phyloP scores from a whole-genome alignment of 1,140 invertebrate species.

The Trichomalopsis sarcophagae region DNA sequence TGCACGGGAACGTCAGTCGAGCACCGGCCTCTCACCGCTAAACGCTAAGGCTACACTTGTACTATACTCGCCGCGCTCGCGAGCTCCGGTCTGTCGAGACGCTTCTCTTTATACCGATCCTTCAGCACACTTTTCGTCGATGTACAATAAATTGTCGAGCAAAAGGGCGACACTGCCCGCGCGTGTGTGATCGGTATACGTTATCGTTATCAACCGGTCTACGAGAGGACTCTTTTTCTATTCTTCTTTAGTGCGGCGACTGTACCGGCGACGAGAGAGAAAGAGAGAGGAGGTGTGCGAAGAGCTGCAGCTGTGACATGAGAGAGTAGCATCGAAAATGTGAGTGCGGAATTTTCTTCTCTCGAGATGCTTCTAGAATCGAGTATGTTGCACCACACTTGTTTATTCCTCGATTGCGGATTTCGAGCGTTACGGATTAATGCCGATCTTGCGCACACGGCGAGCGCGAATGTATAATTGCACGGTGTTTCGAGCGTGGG shows the following conservation, averaged over 20 bases:
- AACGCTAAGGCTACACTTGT: neutral
- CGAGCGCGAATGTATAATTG: neutral
- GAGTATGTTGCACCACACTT: neutral
- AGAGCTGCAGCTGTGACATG: conserved; percentile 64
- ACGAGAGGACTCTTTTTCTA: neutral
- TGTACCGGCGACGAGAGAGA: neutral
- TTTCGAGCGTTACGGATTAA: no score
- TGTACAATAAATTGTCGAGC: no score
- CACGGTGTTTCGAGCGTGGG: neutral
- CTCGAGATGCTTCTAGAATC: neutral
- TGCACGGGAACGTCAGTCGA: conserved; percentile 63
- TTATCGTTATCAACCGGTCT: neutral
- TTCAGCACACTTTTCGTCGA: no score
- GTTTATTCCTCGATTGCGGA: neutral
- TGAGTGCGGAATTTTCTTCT: conserved; percentile 59
- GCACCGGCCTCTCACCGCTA: conserved; percentile 68
- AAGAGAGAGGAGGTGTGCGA: conserved; percentile 4
- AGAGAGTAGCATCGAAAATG: conserved; percentile 63
- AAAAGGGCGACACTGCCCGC: no score
- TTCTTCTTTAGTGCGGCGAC: neutral
- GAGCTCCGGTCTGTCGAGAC: neutral
- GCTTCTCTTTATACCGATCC: no score
- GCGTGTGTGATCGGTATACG: no score
- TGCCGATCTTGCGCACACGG: neutral
- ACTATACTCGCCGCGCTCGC: neutral